Conservation (phyloP, 2,113 vertebrate species). For the Scolopax mira region DNA sequence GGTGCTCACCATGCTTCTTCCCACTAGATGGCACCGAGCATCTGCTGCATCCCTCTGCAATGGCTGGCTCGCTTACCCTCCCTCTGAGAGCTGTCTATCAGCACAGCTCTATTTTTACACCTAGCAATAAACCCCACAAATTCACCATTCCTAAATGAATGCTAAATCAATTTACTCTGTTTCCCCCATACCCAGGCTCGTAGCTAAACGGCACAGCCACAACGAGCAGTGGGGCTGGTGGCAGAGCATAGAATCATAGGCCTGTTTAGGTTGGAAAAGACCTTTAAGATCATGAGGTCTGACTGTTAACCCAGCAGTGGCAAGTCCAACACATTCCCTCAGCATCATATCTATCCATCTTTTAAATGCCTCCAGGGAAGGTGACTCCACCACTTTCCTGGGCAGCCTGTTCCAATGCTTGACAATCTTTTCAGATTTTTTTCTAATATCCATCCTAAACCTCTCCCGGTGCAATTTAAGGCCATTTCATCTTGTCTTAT, state of each 20-base stretch:
- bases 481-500: background rate
- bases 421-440: background rate
- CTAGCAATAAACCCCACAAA: background rate
- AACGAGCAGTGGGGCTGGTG: fast-evolving
- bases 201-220: fast-evolving
- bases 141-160: background rate
- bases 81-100: fast-evolving
- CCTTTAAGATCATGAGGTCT: background rate
- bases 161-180: fast-evolving
- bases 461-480: background rate
- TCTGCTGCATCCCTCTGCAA: background rate
- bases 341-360: background rate
- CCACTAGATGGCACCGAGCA: constrained; percentile 60
- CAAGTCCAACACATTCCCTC: background rate
- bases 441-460: background rate
- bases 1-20: background rate
- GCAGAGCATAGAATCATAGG: background rate
- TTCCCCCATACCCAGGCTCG: fast-evolving
- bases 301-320: background rate
- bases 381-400: background rate
- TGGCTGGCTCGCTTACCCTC: background rate
- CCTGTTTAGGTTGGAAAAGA: background rate
- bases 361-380: background rate
- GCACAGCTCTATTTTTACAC: background rate
- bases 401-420: background rate